Evolutionary conservation across 2,888 invertebrate species (phyloP).

Genomic region (Hirtodrosophila histrioides): DNA sequence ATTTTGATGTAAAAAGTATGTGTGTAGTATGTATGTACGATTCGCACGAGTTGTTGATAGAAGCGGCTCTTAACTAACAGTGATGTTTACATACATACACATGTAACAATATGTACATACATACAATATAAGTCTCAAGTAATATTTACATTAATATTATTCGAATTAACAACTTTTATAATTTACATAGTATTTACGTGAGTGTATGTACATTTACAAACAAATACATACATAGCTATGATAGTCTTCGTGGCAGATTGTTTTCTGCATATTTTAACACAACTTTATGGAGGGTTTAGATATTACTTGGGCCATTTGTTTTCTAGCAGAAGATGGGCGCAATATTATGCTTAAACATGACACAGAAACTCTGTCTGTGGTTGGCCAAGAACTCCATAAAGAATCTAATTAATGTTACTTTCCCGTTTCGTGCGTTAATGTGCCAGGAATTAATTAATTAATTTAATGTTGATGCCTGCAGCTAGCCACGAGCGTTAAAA

Average conservation of each 20-base stretch:
- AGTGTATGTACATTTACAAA: neutral
- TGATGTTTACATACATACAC: no score
- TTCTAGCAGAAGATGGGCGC: conserved; percentile 25
- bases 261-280: conserved; percentile 16
- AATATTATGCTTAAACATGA: conserved; percentile 61
- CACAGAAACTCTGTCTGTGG: conserved; percentile 29
- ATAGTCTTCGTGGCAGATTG: neutral
- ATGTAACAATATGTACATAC: no score
- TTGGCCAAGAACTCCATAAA: conserved; percentile 40
- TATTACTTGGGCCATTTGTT: conserved; percentile 41
- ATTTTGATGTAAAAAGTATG: no score
- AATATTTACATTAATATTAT: no score
- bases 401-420: conserved; percentile 50
- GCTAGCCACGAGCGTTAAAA: conserved; percentile 48
- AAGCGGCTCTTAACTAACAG: no score
- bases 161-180: no score
- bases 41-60: no score
- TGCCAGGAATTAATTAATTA: conserved; percentile 67
- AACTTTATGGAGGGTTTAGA: conserved; percentile 32
- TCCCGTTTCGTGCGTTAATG: conserved; percentile 42
- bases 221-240: neutral
- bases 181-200: neutral
- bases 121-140: no score
- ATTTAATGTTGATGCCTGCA: conserved; percentile 53
- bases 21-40: no score